Evolutionary conservation across 2,113 vertebrate species (phyloP), one percentile per base, ranked within the genome.

Genomic region (Nesoenas mayeri): DNA sequence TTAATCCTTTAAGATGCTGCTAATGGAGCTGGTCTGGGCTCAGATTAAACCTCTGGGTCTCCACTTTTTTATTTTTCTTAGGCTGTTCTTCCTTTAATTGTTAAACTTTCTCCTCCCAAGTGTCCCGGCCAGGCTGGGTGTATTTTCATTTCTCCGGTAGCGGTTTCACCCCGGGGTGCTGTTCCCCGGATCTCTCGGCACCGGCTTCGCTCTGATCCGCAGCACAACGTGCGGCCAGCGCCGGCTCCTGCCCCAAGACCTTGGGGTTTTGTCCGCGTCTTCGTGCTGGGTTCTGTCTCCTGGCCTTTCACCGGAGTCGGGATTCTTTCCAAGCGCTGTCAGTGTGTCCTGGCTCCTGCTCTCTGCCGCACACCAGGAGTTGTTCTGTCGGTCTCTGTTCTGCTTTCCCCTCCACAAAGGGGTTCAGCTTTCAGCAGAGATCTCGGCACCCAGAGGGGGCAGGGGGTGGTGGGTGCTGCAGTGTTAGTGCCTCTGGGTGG

Each of bases 191-290:
- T 48, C 53, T 32, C 29, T 1, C 0, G 21, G 24, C 7, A 3
- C 51, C 64, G 16, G 29, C 26, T 56, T 32, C 1, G 3, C 38
- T 48, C 31, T 2, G 54, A 9, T 24, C 21, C 10, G 1, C 50
- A 11, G 48, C 3, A 2, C 6, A 24, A 20, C 0, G 3, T 7
- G 53, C 73, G 47, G 32, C 16, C 61, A 11, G 2, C 6, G 2
- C 44, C 4, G 5, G n/a, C 53, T 34, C 42, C 42, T 51, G 47
- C 58, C 67, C 28, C 69, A 5, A 0, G 25, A 74, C 11, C 24
- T 2, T 19, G 9, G 48, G 36, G 10, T 28, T 61, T 31, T 24
- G 12, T 17, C 11, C 32, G 1, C 57, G 29, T 62, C 40, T 57
- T 29, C 1, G 3, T 6, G 29, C 67, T 56, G 73, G 47, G 47